Evolutionary conservation across 2,797 vertebrate genomes (phyloP).

Genomic region (Characodon lateralis): DNA sequence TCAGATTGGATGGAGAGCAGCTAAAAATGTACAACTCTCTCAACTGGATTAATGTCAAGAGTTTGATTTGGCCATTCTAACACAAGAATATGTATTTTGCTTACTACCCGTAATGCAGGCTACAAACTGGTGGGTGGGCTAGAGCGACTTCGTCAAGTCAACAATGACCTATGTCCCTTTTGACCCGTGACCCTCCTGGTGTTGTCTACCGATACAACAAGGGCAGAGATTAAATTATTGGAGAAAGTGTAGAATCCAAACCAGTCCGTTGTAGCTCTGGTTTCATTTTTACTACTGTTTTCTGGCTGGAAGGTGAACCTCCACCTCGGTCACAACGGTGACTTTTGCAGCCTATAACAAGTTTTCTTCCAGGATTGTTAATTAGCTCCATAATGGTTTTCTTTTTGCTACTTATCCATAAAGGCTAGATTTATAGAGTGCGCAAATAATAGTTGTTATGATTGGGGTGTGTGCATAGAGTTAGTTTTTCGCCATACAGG

Average conservation of each 20-base stretch:
- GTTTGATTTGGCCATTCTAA: not conserved
- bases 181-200: slow-evolving; percentile 87
- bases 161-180: slow-evolving; percentile 89
- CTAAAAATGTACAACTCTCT: not conserved
- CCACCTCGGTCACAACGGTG: too few relatives aligned
- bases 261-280: not conserved
- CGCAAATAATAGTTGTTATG: too few relatives aligned
- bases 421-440: too few relatives aligned
- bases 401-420: too few relatives aligned
- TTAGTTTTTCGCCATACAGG: too few relatives aligned
- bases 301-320: too few relatives aligned
- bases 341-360: too few relatives aligned
- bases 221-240: slow-evolving; percentile 48
- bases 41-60: not conserved
- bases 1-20: not conserved
- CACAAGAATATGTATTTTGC: not conserved
- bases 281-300: too few relatives aligned
- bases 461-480: too few relatives aligned
- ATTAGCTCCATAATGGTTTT: too few relatives aligned
- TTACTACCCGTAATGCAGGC: slow-evolving; percentile 82
- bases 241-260: not conserved
- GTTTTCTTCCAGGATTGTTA: too few relatives aligned
- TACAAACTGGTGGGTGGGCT: slow-evolving; percentile 85
- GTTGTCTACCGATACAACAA: slow-evolving; percentile 84
- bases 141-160: slow-evolving; percentile 89